Base-by-base conservation (phyloP, 2,113 vertebrate species). In the Microcebus tavaratra region DNA sequence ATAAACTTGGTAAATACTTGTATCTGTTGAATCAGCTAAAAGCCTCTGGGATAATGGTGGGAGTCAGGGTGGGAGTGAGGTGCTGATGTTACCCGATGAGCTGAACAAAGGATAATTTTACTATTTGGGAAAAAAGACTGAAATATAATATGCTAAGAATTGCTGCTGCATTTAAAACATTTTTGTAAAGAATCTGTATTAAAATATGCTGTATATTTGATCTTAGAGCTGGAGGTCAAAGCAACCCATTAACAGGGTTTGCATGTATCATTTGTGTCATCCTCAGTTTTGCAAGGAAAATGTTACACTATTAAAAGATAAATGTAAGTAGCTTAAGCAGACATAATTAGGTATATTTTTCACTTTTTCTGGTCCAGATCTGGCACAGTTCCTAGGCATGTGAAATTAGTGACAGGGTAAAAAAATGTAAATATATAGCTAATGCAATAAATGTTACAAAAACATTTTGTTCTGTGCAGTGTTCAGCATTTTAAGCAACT, bases 271-370 rank as follows among this genome's bases (percentile, higher is more conserved):
- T 79, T 67, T 75, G 36, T 20, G 53, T 81, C 55, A 12, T 65
- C 50, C 42, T 50, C 17, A 57, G 42, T 94, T 79, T 53, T 90
- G 17, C 13, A 55, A 88, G 50, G 39, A 95, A 95, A 92, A 85
- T 48, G 10, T 2, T 90, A 21, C 34, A 6, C 45, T 80, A 13
- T 75, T 92, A 36, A 85, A 92, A 96, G 76, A 94, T 50, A 88
- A 89, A 92, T 48, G n/a, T 29, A 63, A 81, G 27, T 73, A 92
- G 53, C 76, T 80, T 88, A 76, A 65, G 59, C 21, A 88, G 80
- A 86, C 78, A 42, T 87, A 95, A 90, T 94, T 94, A 88, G 50
- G 63, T 53, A 17, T 88, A 82, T 73, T 96, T 95, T 92, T 76
- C 88, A 78, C 31, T 90, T 67, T 90, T 87, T 73, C n/a, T 75